Percentiles rank a stretch among this genome's conserved stretches.
Conservation (phyloP, 1,140 invertebrate genomes). For the Drosophila tristis region DNA sequence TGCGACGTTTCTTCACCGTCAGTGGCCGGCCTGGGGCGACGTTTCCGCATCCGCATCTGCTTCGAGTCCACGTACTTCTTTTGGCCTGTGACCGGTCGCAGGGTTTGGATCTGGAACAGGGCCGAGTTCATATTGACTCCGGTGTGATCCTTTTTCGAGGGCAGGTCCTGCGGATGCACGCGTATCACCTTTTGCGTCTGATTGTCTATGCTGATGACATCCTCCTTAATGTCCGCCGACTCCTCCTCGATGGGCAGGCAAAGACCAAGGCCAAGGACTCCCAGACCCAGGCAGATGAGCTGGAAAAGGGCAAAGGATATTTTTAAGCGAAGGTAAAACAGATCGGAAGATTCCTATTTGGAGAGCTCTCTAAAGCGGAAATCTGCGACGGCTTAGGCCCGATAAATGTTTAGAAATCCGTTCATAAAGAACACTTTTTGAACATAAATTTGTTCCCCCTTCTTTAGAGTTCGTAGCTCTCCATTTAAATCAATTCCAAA, state of each 20-base stretch:
- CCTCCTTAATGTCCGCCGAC: slow-evolving; percentile 62
- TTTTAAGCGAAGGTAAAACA: no score
- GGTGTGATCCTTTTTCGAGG: slow-evolving; percentile 59
- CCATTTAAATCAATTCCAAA: no score
- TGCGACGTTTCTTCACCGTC: slow-evolving; percentile 69
- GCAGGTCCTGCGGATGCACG: slow-evolving; percentile 71
- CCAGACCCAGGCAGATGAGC: slow-evolving; percentile 33
- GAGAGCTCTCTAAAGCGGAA: no score
- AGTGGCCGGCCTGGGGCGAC: slow-evolving; percentile 38
- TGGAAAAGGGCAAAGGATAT: slow-evolving; percentile 4
- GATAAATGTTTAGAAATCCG: no score
- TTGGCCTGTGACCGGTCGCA: slow-evolving; percentile 39
- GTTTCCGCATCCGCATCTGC: slow-evolving; percentile 64
- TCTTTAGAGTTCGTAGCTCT: no score
- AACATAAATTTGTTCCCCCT: no score
- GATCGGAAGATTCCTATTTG: neutral
- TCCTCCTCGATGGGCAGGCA: slow-evolving; percentile 33
- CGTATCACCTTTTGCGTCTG: slow-evolving; percentile 77
- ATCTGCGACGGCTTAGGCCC: no score
- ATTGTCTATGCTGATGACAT: slow-evolving; percentile 73
- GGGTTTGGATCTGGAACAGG: slow-evolving; percentile 69
- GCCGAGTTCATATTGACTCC: slow-evolving; percentile 68
- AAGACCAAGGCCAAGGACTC: neutral
- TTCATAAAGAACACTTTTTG: neutral
- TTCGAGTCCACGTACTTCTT: slow-evolving; percentile 63